Percentiles rank a stretch among this genome's conserved stretches.
These are phyloP conservation scores for Macaca nemestrina DNA, from an alignment of 2,113 vertebrate species.

Conservation along the genomic window DNA sequence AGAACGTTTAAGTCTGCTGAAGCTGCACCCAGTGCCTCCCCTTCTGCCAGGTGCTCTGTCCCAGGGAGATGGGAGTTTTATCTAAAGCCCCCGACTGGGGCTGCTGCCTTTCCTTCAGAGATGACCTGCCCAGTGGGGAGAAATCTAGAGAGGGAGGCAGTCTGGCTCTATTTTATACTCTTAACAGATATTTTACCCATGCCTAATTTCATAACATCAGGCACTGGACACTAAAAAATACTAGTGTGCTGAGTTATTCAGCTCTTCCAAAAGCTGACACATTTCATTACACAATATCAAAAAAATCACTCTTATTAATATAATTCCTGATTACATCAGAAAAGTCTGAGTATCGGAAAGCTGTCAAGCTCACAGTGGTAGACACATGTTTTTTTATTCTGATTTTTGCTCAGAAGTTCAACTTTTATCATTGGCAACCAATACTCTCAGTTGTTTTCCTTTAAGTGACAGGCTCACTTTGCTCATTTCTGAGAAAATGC, in stretches of 20 bases:
- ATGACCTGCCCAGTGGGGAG: too few species aligned
- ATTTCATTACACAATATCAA: background rate
- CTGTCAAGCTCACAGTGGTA: slow-evolving; percentile 17
- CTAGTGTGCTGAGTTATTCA: background rate
- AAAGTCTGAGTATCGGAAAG: slow-evolving; percentile 23
- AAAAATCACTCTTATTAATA: background rate
- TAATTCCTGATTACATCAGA: slow-evolving; percentile 1
- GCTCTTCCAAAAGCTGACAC: background rate
- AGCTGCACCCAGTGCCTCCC: too few species aligned
- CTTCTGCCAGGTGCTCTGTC: too few species aligned
- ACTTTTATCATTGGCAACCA: slow-evolving; percentile 65
- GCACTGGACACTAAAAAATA: background rate
- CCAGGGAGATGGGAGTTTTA: too few species aligned
- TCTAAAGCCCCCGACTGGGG: too few species aligned
- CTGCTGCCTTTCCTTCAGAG: too few species aligned
- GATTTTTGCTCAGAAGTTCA: slow-evolving; percentile 53
- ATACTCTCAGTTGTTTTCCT: slow-evolving; percentile 64
- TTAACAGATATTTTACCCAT: background rate
- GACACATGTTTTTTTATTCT: slow-evolving; percentile 8
- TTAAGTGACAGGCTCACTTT: slow-evolving; percentile 67
- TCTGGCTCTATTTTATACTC: background rate
- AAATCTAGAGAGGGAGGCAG: too few species aligned
- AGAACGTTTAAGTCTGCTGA: too few species aligned
- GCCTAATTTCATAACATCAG: background rate
- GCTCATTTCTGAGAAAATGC: slow-evolving; percentile 67